phyloP scores from a whole-genome alignment of 2,888 invertebrate genomes.

The Cylindroiulus punctatus region DNA sequence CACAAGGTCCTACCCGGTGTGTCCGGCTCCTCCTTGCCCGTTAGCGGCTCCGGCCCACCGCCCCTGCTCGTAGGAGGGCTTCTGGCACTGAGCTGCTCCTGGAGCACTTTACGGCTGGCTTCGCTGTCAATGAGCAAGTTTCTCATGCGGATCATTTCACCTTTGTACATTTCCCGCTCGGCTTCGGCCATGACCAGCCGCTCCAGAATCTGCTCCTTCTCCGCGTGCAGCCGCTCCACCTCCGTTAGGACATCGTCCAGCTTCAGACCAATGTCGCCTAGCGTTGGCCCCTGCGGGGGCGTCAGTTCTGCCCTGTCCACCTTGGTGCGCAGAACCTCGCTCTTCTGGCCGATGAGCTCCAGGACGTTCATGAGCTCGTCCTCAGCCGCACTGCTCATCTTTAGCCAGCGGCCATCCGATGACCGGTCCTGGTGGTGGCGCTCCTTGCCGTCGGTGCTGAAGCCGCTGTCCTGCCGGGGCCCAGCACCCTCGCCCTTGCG shows the following conservation, averaged over 20 bases:
- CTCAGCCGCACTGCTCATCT: conserved; percentile 8
- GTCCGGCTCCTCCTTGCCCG: conserved; percentile 64
- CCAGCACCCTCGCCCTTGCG: background rate
- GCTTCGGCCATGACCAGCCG: conserved; percentile 77
- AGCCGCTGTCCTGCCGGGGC: conserved; percentile 79
- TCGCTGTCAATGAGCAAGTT: conserved; percentile 47
- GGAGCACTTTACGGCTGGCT: conserved; percentile 77
- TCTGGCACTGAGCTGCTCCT: conserved; percentile 73
- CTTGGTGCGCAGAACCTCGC: conserved; percentile 63
- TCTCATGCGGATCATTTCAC: conserved; percentile 24
- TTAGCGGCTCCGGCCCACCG: conserved; percentile 72
- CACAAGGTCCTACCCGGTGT: background rate
- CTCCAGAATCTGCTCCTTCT: conserved; percentile 79
- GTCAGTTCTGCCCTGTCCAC: conserved; percentile 60
- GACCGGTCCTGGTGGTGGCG: conserved; percentile 65
- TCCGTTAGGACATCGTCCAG: conserved; percentile 64
- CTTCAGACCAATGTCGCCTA: conserved; percentile 65
- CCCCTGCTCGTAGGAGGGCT: conserved; percentile 70
- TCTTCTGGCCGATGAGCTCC: conserved; percentile 85
- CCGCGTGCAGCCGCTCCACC: conserved; percentile 74
- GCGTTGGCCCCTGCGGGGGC: conserved; percentile 68
- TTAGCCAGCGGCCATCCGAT: conserved; percentile 45
- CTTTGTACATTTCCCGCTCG: conserved; percentile 65
- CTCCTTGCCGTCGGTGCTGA: conserved; percentile 78
- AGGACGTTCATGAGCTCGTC: conserved; percentile 77